These are phyloP conservation scores for Theretra japonica DNA, from an alignment of 2,888 invertebrate species.

Conservation along the genomic window DNA sequence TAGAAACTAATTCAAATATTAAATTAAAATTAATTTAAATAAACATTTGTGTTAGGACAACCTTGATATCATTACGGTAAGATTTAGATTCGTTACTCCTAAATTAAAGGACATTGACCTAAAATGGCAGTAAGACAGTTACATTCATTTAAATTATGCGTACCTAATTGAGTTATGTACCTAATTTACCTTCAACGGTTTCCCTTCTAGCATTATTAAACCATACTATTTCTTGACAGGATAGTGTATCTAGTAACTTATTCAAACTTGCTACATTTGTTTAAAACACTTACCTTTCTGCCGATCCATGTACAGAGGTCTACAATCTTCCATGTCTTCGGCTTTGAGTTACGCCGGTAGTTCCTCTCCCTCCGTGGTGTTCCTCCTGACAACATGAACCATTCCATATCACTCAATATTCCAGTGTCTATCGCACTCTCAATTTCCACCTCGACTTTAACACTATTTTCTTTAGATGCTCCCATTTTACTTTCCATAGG, in stretches of 20 bases:
- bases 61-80: background rate
- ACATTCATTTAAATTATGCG: too few species aligned
- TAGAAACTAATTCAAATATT: background rate
- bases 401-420: conserved; percentile 67
- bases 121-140: background rate
- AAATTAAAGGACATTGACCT: background rate
- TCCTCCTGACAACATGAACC: conserved; percentile 75
- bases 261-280: background rate
- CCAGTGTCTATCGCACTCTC: conserved; percentile 64
- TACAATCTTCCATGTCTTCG: conserved; percentile 68
- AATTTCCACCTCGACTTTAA: conserved; percentile 69
- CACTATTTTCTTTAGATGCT: conserved; percentile 46
- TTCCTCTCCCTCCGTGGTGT: conserved; percentile 67
- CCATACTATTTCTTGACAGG: too few species aligned
- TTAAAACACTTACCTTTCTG: conserved; percentile 63
- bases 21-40: background rate
- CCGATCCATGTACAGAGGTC: conserved; percentile 79
- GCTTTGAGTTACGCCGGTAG: conserved; percentile 57
- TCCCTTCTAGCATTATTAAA: background rate
- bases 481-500: conserved; percentile 42
- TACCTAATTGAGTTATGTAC: background rate
- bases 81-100: background rate
- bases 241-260: too few species aligned
- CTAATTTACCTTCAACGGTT: background rate
- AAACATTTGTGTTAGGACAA: background rate